Evolutionary conservation across 2,113 vertebrate species (phyloP).

Genomic region (Plestiodon gilberti): DNA sequence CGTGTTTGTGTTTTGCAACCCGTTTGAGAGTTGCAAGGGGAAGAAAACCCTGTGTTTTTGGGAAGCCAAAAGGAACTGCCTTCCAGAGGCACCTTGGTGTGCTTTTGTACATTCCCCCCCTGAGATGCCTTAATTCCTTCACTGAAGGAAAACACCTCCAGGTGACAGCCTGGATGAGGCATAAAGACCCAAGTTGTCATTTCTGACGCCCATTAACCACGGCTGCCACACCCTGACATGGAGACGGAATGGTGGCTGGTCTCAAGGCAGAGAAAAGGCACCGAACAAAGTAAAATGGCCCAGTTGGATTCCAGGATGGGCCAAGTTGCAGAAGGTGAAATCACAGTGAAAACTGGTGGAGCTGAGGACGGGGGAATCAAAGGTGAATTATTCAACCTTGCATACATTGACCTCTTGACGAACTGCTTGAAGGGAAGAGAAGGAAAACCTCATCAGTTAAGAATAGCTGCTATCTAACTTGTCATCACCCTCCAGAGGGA

Average conservation of each 20-base stretch:
- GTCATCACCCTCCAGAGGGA: fast-evolving
- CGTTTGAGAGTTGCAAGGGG: not conserved
- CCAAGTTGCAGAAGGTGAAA: not conserved
- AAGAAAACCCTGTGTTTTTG: not conserved
- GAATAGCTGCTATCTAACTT: slow-evolving; percentile 21
- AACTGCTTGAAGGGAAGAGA: not conserved
- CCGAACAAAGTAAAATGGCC: not conserved
- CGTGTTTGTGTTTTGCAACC: not conserved
- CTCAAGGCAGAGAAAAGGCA: not conserved
- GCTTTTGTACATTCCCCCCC: not conserved
- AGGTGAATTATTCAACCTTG: not conserved
- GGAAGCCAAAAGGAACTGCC: not conserved
- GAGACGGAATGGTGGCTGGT: too few species aligned
- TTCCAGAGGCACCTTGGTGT: not conserved
- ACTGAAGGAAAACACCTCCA: not conserved
- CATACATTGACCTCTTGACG: slow-evolving; percentile 30
- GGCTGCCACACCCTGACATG: not conserved
- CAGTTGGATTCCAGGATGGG: not conserved
- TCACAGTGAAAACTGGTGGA: not conserved
- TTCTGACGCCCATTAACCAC: not conserved
- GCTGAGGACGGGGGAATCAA: not conserved
- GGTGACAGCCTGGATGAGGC: not conserved
- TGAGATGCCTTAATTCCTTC: not conserved
- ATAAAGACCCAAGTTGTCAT: not conserved
- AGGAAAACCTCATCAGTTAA: fast-evolving